Conservation (phyloP, 2,113 vertebrate genomes). For the Tyto alba region DNA sequence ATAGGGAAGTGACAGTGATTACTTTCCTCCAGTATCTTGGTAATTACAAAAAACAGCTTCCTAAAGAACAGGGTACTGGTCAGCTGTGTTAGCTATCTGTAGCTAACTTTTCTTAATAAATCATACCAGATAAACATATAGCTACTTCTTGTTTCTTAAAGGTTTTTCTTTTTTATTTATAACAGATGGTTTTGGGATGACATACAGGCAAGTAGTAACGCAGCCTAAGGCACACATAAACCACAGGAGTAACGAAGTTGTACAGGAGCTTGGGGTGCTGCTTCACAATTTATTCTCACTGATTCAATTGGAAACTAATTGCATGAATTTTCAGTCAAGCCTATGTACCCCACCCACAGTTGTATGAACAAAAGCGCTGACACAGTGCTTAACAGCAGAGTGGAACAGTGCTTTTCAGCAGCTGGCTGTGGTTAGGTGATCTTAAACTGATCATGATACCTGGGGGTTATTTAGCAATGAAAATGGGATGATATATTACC, state of each 20-base stretch:
- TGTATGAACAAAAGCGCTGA: not conserved
- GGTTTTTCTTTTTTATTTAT: not conserved
- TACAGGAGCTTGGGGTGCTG: not conserved
- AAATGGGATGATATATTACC: not conserved
- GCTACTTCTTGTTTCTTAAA: not conserved
- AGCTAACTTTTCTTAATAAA: not conserved
- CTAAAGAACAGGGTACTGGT: not conserved
- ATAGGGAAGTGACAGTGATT: not conserved
- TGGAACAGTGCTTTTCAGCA: not conserved
- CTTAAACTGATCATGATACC: not conserved
- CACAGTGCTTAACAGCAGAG: not conserved
- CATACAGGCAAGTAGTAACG: not conserved
- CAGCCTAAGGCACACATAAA: not conserved
- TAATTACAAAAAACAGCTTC: not conserved
- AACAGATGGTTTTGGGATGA: not conserved
- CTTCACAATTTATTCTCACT: not conserved
- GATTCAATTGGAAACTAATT: not conserved
- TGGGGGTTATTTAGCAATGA: not conserved
- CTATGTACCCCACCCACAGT: accelerated
- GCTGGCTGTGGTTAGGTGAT: not conserved
- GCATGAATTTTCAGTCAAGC: not conserved
- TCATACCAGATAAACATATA: not conserved
- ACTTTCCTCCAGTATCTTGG: not conserved
- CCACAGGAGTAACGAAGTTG: not conserved
- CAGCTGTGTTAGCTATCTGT: not conserved